Percentiles rank a stretch among this genome's conserved stretches.
Evolutionary conservation across 2,113 vertebrate genomes (phyloP).

Genomic region (Dicerorhinus sumatrensis): DNA sequence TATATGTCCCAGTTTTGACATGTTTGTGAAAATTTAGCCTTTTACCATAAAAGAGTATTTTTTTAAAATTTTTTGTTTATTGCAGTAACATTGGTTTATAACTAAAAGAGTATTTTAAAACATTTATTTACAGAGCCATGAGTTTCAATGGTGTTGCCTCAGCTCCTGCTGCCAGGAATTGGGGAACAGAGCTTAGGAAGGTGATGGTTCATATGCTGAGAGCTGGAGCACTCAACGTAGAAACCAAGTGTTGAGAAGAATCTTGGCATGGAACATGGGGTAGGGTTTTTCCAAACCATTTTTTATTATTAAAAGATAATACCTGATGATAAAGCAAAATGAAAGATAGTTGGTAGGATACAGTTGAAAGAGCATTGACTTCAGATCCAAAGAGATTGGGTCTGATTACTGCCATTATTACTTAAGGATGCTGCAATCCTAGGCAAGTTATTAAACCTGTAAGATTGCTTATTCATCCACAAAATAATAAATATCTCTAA

Average conservation of each 20-base stretch:
- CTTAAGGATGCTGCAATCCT: background rate
- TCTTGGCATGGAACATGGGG: background rate
- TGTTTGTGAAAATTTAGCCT: background rate
- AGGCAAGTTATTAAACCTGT: background rate
- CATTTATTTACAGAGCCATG: background rate
- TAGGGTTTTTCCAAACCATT: background rate
- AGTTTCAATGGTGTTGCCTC: background rate
- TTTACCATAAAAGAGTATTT: background rate
- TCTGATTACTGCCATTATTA: background rate
- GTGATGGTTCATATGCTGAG: background rate
- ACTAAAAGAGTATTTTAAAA: background rate
- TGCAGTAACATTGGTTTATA: too few relatives aligned
- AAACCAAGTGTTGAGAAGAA: background rate
- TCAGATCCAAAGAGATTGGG: background rate
- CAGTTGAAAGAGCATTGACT: background rate
- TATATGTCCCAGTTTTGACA: background rate
- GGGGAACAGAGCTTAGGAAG: background rate
- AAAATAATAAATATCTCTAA: background rate
- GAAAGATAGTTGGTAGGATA: background rate
- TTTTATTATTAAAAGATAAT: slow-evolving; percentile 27
- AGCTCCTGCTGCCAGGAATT: background rate
- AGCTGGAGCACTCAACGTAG: background rate
- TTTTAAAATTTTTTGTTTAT: too few relatives aligned
- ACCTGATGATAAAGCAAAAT: background rate
- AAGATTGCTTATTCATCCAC: background rate